phyloP scores from a whole-genome alignment of 2,797 vertebrate species.

The Notolabrus celidotus region DNA sequence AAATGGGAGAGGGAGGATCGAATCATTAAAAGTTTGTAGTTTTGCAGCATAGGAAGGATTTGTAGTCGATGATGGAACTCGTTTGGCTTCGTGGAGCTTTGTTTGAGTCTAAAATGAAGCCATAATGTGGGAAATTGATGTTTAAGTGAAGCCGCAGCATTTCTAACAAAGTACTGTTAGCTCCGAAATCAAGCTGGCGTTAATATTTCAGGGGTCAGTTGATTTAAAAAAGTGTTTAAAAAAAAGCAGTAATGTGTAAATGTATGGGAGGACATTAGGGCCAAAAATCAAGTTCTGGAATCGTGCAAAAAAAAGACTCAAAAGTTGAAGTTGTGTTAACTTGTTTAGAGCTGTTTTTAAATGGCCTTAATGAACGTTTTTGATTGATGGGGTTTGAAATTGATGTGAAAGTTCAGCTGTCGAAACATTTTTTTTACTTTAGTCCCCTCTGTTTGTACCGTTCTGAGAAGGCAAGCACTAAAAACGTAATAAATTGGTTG shows the following conservation, averaged over 20 bases:
- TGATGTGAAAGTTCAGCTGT: constrained; percentile 48
- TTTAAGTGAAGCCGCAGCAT: constrained; percentile 21
- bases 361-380: constrained; percentile 29
- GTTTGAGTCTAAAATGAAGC: constrained; percentile 48
- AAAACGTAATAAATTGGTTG: constrained; percentile 67
- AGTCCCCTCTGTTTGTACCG: constrained; percentile 36
- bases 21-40: constrained; percentile 15
- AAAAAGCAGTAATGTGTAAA: constrained; percentile 48
- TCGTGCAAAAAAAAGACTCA: background rate
- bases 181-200: constrained; percentile 35
- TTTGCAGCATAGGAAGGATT: constrained; percentile 22
- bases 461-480: constrained; percentile 52
- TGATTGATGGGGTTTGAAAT: constrained; percentile 29
- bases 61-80: constrained; percentile 31
- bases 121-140: constrained; percentile 30
- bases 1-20: background rate
- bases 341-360: constrained; percentile 3
- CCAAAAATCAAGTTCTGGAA: constrained; percentile 16
- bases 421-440: constrained; percentile 42
- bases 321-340: background rate
- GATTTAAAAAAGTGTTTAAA: constrained; percentile 24
- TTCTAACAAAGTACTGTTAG: constrained; percentile 36
- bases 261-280: constrained; percentile 18
- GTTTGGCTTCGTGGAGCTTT: constrained; percentile 43
- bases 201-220: constrained; percentile 33